Percentiles rank a stretch among this genome's conserved stretches.
Conservation (phyloP, 2,113 vertebrate genomes). For the Serinus canaria region DNA sequence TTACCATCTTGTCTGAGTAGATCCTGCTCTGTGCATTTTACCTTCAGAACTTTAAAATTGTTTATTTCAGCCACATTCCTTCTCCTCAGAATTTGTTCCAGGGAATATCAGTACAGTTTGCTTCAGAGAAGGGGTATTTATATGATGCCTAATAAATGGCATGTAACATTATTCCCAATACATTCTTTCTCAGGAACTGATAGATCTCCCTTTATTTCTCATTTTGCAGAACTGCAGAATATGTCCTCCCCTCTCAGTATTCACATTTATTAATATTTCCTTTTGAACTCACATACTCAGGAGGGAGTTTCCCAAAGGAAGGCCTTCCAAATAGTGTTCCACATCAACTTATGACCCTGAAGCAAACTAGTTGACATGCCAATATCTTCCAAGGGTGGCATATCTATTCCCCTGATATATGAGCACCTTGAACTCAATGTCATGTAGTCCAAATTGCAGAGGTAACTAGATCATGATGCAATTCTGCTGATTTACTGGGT, state of each 20-base stretch:
- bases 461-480: conserved; percentile 27
- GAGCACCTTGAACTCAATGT: conserved; percentile 39
- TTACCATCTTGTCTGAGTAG: not conserved
- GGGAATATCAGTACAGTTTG: not conserved
- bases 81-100: not conserved
- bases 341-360: conserved; percentile 1
- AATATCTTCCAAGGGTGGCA: not conserved
- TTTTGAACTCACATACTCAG: not conserved
- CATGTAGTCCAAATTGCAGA: conserved; percentile 15
- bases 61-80: not conserved
- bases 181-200: not conserved
- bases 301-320: conserved; percentile 28
- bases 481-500: conserved; percentile 5
- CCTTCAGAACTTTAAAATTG: not conserved
- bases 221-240: not conserved
- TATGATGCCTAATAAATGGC: not conserved
- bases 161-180: not conserved
- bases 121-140: not conserved
- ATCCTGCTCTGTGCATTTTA: not conserved
- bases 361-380: conserved; percentile 1
- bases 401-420: conserved; percentile 40
- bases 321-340: not conserved
- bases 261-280: not conserved
- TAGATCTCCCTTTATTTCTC: not conserved
- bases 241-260: not conserved